phyloP scores from a whole-genome alignment of 2,113 vertebrate genomes.

The Panthera tigris region DNA sequence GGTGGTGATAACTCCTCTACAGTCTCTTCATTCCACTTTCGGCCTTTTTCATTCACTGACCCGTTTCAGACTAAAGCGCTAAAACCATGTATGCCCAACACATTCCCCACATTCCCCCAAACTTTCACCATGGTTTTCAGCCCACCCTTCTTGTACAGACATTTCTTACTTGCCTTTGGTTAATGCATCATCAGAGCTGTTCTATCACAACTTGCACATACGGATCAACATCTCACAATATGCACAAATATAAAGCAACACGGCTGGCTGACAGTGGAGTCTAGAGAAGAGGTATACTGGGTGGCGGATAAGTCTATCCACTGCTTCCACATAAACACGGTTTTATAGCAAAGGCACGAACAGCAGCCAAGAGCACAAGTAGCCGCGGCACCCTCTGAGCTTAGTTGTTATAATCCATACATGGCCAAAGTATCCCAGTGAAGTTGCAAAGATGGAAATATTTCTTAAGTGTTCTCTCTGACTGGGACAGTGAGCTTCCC shows the following conservation, averaged over 20 bases:
- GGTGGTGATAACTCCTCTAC: not conserved
- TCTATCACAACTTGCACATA: not conserved
- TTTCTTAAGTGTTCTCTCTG: not conserved
- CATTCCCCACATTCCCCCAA: not conserved
- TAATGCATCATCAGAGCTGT: not conserved
- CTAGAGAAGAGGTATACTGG: too few species aligned
- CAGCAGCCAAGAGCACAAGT: not conserved
- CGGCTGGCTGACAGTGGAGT: not conserved
- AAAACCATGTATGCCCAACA: not conserved
- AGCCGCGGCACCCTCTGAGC: not conserved
- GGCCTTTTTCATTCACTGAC: not conserved
- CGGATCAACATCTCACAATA: not conserved
- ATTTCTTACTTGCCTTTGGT: not conserved
- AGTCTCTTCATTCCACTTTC: not conserved
- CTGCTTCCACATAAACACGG: not conserved
- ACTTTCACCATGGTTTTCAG: not conserved
- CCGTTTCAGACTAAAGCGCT: not conserved
- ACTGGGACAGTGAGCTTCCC: not conserved
- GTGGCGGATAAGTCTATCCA: not conserved
- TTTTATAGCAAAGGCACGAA: not conserved
- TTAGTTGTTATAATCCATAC: not conserved
- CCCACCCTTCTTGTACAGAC: not conserved
- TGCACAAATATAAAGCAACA: not conserved
- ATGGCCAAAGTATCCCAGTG: not conserved
- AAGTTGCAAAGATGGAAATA: fast-evolving